These are phyloP conservation scores for Mesocentrotus franciscanus DNA, from an alignment of 53 echinoderm and acorn worm species.

Conservation along the genomic window DNA sequence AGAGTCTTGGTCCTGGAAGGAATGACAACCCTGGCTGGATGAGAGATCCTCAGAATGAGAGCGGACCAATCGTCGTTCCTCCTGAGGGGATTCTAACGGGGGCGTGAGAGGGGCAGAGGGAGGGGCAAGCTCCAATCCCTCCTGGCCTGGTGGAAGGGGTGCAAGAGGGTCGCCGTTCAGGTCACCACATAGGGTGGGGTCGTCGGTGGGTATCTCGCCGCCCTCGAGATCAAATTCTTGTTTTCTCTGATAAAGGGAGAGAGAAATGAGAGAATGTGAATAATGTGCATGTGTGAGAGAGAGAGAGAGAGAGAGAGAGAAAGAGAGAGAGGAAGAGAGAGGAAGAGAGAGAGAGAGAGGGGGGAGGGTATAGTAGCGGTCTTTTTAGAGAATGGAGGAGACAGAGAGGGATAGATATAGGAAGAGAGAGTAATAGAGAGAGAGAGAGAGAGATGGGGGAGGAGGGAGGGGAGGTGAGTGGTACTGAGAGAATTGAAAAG, in stretches of 20 bases:
- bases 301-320: too few species aligned
- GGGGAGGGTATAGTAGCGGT: not conserved
- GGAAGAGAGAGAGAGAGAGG: not conserved
- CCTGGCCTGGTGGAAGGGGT: not conserved
- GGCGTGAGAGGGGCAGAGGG: constrained; percentile 52
- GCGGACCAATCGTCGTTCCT: not conserved
- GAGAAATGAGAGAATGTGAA: not conserved
- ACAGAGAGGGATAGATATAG: not conserved
- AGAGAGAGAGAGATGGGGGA: too few species aligned
- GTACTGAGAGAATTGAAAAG: too few species aligned
- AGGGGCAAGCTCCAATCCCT: constrained; percentile 11
- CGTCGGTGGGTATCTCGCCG: not conserved
- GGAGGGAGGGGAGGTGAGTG: too few species aligned
- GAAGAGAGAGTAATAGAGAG: not conserved
- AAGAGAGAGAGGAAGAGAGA: not conserved
- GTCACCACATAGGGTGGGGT: not conserved
- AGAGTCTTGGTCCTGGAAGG: constrained; percentile 18
- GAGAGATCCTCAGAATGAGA: constrained; percentile 22
- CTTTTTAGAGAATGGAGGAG: not conserved
- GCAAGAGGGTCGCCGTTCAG: constrained; percentile 1
- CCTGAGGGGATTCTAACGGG: constrained; percentile 46
- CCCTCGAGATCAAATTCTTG: not conserved
- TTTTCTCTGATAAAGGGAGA: constrained; percentile 1
- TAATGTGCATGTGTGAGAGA: too few species aligned
- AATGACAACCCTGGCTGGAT: not conserved